Conservation (phyloP, 2,888 invertebrate genomes). For the Dryadula phaetusa region DNA sequence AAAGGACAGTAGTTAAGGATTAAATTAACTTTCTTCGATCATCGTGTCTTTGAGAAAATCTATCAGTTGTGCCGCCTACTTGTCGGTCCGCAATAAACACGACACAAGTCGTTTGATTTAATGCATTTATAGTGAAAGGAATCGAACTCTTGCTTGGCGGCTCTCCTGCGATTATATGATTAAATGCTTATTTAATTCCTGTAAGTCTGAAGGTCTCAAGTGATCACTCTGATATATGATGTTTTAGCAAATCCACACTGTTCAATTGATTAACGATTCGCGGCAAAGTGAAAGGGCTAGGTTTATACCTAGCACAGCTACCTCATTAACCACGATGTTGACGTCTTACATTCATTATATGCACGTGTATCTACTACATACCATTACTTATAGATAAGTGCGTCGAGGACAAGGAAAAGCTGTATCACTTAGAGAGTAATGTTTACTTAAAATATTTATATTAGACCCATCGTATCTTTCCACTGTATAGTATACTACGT, state of each 20-base stretch:
- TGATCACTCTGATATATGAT: conserved; percentile 19
- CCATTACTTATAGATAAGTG: conserved; percentile 21
- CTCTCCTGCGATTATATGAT: conserved; percentile 54
- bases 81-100: conserved; percentile 43
- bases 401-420: conserved; percentile 22
- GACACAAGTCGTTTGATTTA: conserved; percentile 51
- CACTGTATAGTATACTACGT: not conserved
- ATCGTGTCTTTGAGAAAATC: conserved; percentile 39
- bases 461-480: not conserved
- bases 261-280: conserved; percentile 14
- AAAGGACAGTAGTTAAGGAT: conserved; percentile 26
- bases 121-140: conserved; percentile 65
- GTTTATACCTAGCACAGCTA: conserved; percentile 14
- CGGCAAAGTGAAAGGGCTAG: conserved; percentile 28
- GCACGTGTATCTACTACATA: conserved; percentile 20
- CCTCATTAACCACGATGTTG: conserved; percentile 21
- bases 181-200: conserved; percentile 48
- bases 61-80: conserved; percentile 46
- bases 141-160: conserved; percentile 52
- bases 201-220: conserved; percentile 28
- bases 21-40: conserved; percentile 40
- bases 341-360: conserved; percentile 22
- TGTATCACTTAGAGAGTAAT: conserved; percentile 16
- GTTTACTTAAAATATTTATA: conserved; percentile 23
- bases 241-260: conserved; percentile 19